A percentile compares a stretch with the other conserved stretches of the same genome.
These are phyloP conservation scores for Phaenicophaeus curvirostris DNA, from an alignment of 2,797 vertebrate genomes.

Conservation along the genomic window DNA sequence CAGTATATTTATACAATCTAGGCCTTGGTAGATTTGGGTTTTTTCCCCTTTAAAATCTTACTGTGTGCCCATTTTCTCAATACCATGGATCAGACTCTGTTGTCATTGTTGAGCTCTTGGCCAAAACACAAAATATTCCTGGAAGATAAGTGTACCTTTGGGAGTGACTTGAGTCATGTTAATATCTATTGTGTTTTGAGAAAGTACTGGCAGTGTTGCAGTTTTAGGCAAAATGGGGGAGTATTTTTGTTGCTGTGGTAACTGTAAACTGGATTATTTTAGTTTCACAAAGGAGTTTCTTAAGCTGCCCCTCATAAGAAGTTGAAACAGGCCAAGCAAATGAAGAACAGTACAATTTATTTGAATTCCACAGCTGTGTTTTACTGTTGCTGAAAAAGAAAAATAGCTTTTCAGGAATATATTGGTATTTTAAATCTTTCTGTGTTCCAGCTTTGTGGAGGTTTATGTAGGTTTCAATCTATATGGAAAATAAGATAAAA, in stretches of 20 bases:
- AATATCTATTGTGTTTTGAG: neutral
- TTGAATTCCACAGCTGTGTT: neutral
- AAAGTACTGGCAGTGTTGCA: neutral
- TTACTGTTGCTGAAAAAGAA: neutral
- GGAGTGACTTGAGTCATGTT: neutral
- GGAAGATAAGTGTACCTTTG: neutral
- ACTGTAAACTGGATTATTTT: neutral
- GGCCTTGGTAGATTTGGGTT: neutral
- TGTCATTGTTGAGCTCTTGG: neutral
- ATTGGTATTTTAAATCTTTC: neutral
- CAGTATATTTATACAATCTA: neutral
- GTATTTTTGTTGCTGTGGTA: neutral
- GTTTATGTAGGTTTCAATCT: neutral
- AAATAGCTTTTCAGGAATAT: neutral
- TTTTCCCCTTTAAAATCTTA: neutral
- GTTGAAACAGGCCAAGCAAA: neutral
- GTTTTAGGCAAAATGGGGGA: neutral
- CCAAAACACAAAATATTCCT: neutral
- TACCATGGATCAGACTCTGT: neutral
- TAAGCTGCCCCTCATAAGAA: neutral
- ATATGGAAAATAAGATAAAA: neutral
- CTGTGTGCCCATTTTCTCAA: accelerated
- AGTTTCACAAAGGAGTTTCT: neutral
- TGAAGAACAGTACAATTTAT: neutral
- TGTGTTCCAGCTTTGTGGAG: neutral